phyloP scores from a whole-genome alignment of 1,140 invertebrate genomes.

The Apis mellifera region Amel_HAv3.1 CM009933.2:13215001-13215500 shows the following conservation, averaged over 20 bases:
- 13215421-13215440: conserved; percentile 50
- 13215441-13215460: conserved; percentile 54
- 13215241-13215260: too few species aligned
- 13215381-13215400: not conserved
- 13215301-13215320: too few species aligned
- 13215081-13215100: not conserved
- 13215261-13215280: too few species aligned
- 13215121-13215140: not conserved
- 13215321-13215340: too few species aligned
- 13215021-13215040: conserved; percentile 8
- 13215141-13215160: not conserved
- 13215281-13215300: too few species aligned
- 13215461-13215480: conserved; percentile 60
- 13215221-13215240: not conserved
- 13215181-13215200: not conserved
- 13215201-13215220: not conserved
- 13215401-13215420: conserved; percentile 47
- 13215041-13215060: conserved; percentile 2
- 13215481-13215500: conserved; percentile 57
- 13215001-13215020: conserved; percentile 14
- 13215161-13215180: too few species aligned
- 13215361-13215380: too few species aligned
- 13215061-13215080: not conserved
- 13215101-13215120: not conserved
- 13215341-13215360: too few species aligned